Percentiles rank a stretch among this genome's conserved stretches.
These are phyloP conservation scores for Pseudomyrmex concolor DNA, from an alignment of 1,140 invertebrate genomes.

Conservation along the genomic window DNA sequence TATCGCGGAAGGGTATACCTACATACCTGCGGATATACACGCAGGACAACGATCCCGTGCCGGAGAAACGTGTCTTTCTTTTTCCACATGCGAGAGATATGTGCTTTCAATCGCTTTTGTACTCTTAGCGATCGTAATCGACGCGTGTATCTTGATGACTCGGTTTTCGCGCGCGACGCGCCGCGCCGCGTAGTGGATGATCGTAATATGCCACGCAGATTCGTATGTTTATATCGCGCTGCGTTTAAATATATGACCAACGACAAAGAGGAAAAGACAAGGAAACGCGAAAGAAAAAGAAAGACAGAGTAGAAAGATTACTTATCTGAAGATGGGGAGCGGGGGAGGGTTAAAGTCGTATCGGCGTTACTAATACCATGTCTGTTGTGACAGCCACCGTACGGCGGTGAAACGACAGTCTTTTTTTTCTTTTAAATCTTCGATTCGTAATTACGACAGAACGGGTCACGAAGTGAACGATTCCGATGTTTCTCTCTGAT, in stretches of 20 bases:
- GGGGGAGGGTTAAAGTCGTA: neutral
- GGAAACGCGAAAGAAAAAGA: neutral
- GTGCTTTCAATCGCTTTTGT: constrained; percentile 41
- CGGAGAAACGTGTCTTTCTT: neutral
- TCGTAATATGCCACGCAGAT: too few relatives aligned
- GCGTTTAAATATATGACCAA: neutral
- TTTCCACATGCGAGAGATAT: neutral
- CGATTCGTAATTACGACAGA: constrained; percentile 63
- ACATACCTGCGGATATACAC: constrained; percentile 5
- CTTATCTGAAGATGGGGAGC: constrained; percentile 9
- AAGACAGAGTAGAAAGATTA: constrained; percentile 17
- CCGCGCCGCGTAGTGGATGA: constrained; percentile 1
- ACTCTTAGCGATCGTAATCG: constrained; percentile 67
- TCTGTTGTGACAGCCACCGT: constrained; percentile 63
- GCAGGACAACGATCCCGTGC: constrained; percentile 65
- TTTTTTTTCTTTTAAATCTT: neutral
- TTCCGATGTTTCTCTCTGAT: constrained; percentile 56
- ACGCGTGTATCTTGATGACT: constrained; percentile 58
- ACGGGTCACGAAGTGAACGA: constrained; percentile 63
- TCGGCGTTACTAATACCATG: constrained; percentile 58
- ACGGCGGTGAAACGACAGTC: constrained; percentile 25
- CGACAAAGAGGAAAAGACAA: neutral
- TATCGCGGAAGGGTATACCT: constrained; percentile 52
- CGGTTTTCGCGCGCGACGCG: constrained; percentile 46
- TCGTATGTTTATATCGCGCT: neutral